These are phyloP conservation scores for Panthera tigris DNA, from an alignment of 2,113 vertebrate species.

Conservation along the genomic window DNA sequence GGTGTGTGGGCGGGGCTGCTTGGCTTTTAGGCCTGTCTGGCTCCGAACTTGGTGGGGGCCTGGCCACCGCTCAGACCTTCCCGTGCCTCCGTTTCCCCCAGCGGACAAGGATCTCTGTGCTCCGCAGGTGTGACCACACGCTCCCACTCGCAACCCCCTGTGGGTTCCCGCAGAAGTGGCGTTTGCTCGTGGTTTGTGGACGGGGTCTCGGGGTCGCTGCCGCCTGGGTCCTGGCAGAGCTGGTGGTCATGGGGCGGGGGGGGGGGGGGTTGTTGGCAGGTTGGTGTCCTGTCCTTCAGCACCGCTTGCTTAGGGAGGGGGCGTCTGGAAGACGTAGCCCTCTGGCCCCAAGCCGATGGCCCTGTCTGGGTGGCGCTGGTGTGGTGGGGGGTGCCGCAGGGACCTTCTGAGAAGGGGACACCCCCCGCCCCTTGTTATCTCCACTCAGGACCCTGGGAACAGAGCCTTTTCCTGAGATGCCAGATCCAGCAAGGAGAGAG, in stretches of 20 bases:
- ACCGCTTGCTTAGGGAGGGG: neutral
- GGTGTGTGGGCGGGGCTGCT: accelerated
- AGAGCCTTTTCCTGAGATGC: neutral
- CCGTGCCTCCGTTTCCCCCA: neutral
- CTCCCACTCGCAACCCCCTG: neutral
- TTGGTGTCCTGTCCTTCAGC: neutral
- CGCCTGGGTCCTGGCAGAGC: neutral
- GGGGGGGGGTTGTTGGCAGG: neutral
- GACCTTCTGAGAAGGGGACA: neutral
- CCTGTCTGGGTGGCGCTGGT: neutral
- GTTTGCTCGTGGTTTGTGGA: accelerated
- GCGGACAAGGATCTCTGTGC: no score
- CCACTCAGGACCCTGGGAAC: no score
- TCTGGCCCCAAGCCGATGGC: neutral
- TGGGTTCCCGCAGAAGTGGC: accelerated
- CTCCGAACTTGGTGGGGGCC: neutral
- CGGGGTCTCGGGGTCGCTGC: accelerated
- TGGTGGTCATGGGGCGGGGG: neutral
- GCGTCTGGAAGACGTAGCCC: accelerated
- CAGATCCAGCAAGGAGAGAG: accelerated
- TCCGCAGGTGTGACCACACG: neutral
- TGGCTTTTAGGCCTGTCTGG: neutral
- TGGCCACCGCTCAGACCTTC: neutral
- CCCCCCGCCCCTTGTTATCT: neutral
- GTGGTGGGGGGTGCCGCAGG: neutral